Evolutionary conservation across 2,113 vertebrate species (phyloP).

Genomic region (Corythoichthys intestinalis): DNA sequence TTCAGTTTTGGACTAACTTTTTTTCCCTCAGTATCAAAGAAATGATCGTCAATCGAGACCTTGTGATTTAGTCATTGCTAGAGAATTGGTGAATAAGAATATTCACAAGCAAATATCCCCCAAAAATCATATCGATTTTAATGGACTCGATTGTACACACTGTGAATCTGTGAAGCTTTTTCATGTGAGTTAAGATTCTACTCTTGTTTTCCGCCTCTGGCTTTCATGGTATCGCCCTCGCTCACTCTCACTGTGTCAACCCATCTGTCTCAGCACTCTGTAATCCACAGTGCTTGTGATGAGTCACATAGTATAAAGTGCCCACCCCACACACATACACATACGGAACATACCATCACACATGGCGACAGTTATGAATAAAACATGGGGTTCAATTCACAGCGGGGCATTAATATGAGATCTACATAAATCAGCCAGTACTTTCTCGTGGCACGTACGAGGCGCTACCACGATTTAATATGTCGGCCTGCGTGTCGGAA

Average conservation of each 20-base stretch:
- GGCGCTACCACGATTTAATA: constrained; percentile 15
- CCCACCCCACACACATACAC: background rate
- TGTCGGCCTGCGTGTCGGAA: constrained; percentile 8
- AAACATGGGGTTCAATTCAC: constrained; percentile 43
- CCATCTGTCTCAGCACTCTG: constrained; percentile 1
- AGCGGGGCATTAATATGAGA: constrained; percentile 48
- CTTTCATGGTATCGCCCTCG: background rate
- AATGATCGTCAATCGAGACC: too few species aligned
- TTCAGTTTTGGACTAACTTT: too few species aligned
- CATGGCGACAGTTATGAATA: constrained; percentile 42
- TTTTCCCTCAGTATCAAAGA: too few species aligned
- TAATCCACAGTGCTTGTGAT: constrained; percentile 9
- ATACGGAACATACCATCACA: constrained; percentile 24
- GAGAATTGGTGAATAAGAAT: too few species aligned
- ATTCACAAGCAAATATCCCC: too few species aligned
- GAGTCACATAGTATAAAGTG: constrained; percentile 16
- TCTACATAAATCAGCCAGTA: constrained; percentile 53
- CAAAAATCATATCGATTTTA: background rate
- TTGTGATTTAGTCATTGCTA: too few species aligned
- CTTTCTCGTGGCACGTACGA: constrained; percentile 24
- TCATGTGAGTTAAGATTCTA: background rate
- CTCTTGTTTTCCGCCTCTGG: constrained; percentile 2
- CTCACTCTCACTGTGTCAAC: constrained; percentile 4
- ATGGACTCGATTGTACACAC: background rate
- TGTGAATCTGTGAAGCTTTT: too few species aligned